A percentile compares a stretch with the other conserved stretches of the same genome.
Conservation (phyloP, 2,113 vertebrate species). For the Notiomystis cincta region DNA sequence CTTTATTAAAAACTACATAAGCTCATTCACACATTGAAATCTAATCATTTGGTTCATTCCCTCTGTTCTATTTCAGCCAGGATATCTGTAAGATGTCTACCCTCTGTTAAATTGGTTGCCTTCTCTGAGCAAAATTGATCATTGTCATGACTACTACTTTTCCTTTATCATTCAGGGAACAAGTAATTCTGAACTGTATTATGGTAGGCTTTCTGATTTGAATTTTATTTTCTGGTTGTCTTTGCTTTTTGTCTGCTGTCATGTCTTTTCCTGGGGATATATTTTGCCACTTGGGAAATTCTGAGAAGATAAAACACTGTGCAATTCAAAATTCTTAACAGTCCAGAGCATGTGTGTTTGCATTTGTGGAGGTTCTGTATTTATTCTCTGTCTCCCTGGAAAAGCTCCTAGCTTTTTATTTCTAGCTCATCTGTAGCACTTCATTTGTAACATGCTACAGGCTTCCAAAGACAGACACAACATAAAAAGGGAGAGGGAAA, state of each 20-base stretch:
- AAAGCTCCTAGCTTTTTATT: conserved; percentile 43
- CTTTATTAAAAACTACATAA: neutral
- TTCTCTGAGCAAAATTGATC: neutral
- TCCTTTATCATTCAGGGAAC: conserved; percentile 12
- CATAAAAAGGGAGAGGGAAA: conserved; percentile 24
- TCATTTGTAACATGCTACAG: conserved; percentile 36
- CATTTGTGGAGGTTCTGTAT: conserved; percentile 34
- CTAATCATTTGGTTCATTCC: conserved; percentile 13
- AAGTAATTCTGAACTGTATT: neutral
- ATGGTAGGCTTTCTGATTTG: neutral
- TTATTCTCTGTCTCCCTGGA: conserved; percentile 53
- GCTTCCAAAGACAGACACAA: conserved; percentile 47
- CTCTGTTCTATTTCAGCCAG: neutral
- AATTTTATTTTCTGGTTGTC: conserved; percentile 42
- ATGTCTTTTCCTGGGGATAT: conserved; percentile 35
- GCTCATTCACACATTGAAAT: neutral
- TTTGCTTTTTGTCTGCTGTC: neutral
- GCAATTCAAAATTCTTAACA: conserved; percentile 18
- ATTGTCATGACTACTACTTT: neutral
- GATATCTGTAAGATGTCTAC: neutral
- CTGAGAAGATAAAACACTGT: conserved; percentile 26
- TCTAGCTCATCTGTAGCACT: conserved; percentile 22
- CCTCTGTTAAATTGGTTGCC: neutral
- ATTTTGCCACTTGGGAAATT: conserved; percentile 35
- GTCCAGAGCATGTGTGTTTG: conserved; percentile 37